phyloP scores from a whole-genome alignment of 2,888 invertebrate genomes.

The Lycaena phlaeas region DNA sequence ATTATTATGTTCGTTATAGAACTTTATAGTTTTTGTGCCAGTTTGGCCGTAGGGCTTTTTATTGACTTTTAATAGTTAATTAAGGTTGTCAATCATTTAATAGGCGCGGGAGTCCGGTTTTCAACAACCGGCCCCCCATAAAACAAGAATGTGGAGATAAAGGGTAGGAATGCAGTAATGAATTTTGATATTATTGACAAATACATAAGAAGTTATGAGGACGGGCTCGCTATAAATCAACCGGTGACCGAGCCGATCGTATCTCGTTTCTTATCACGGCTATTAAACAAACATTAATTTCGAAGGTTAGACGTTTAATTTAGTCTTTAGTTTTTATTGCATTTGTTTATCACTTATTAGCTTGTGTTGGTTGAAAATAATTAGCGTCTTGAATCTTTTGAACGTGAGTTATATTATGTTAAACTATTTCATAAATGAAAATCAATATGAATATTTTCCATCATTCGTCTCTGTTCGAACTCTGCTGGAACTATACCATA shows the following conservation, averaged over 20 bases:
- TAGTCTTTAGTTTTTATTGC: slow-evolving; percentile 3
- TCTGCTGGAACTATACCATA: too few species aligned
- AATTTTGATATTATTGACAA: slow-evolving; percentile 16
- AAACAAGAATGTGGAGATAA: not conserved
- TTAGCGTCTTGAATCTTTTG: too few species aligned
- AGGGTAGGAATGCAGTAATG: slow-evolving; percentile 5
- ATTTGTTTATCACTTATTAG: too few species aligned
- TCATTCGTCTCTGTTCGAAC: too few species aligned
- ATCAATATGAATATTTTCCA: too few species aligned
- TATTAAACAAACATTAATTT: slow-evolving; percentile 22
- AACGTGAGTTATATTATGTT: not conserved
- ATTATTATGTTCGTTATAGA: too few species aligned
- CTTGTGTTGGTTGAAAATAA: too few species aligned
- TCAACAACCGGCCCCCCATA: not conserved
- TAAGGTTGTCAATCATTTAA: slow-evolving; percentile 2
- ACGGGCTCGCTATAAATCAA: slow-evolving; percentile 27
- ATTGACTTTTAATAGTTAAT: not conserved
- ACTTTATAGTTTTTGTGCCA: too few species aligned
- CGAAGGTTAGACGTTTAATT: slow-evolving; percentile 2
- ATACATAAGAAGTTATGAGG: not conserved
- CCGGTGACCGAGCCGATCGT: slow-evolving; percentile 29
- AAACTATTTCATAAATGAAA: too few species aligned
- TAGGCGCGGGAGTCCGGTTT: not conserved
- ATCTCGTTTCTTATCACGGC: slow-evolving; percentile 30
- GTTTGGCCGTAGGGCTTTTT: too few species aligned